Evolutionary conservation across 2,797 vertebrate genomes (phyloP), one percentile per base, ranked within the genome.

Genomic region (Picus viridis): DNA sequence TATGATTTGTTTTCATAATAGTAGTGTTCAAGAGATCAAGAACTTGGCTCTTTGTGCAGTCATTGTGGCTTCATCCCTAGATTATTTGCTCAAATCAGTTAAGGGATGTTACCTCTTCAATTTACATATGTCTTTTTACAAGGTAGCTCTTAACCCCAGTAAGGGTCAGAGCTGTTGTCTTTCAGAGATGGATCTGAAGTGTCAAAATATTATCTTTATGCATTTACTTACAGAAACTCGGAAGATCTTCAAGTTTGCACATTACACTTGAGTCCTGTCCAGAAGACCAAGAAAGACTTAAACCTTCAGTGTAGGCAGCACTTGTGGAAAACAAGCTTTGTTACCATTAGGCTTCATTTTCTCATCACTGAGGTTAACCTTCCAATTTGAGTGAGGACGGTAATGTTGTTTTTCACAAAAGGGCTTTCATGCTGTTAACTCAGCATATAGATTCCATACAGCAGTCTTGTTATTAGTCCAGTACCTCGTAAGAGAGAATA

Each of bases 161-260:
- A 15, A 34, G 22, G 17, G 5, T 49, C 15, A 77, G 27, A 62
- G 17, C 23, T 93, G 73, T 73, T 64, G 27, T 77, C 36, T 85
- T 85, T 62, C 26, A 47, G 34, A 56, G 18, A 8, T 5, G 11
- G 22, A 43, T 64, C 19, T 79, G 39, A 9, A 6, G 3, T 22
- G 24, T 58, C 0, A 0, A 18, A 43, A 10, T 20, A 10, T 54
- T 89, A 34, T 16, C 17, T 64, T 7, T n/a, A 1, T 82, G 9
- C 24, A 17, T 63, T 76, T 76, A 39, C 20, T 79, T 76, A 34
- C 12, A 19, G 47, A 47, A 47, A 47, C 47, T 47, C 47, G 22
- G 47, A 47, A 47, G 47, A 47, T 20, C 47, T 47, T 84, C 24
- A 61, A 3, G 13, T 39, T 68, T 84, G 23, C 24, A 49, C 5